phyloP scores from a whole-genome alignment of 2,113 vertebrate genomes.

The Salvelinus sp. region DNA sequence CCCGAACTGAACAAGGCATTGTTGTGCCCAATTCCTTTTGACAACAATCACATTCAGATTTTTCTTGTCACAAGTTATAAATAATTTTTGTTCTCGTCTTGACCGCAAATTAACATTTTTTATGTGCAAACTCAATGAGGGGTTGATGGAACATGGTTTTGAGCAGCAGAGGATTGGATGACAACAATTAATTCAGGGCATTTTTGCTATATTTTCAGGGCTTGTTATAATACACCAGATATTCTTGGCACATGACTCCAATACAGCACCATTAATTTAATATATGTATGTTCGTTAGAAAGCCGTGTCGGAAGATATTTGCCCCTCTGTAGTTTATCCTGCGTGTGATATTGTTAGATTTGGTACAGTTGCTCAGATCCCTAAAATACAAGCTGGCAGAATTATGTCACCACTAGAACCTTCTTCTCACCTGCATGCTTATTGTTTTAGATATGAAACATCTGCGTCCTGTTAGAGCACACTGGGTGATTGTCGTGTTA shows the following conservation, averaged over 20 bases:
- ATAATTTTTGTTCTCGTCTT: slow-evolving; percentile 62
- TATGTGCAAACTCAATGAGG: slow-evolving; percentile 40
- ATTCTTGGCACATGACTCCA: slow-evolving; percentile 47
- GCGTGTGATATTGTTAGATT: slow-evolving; percentile 36
- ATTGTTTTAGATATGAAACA: slow-evolving; percentile 59
- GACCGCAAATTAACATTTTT: slow-evolving; percentile 56
- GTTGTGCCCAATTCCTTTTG: slow-evolving; percentile 88
- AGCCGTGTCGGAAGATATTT: slow-evolving; percentile 36
- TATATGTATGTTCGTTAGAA: slow-evolving; percentile 56
- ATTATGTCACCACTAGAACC: slow-evolving; percentile 33
- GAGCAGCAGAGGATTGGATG: slow-evolving; percentile 20
- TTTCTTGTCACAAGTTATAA: slow-evolving; percentile 87
- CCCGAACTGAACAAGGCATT: slow-evolving; percentile 82
- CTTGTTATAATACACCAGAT: slow-evolving; percentile 27
- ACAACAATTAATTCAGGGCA: slow-evolving; percentile 32
- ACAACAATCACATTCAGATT: slow-evolving; percentile 95
- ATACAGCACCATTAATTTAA: slow-evolving; percentile 42
- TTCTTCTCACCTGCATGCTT: slow-evolving; percentile 49
- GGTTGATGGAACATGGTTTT: background rate
- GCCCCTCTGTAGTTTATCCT: slow-evolving; percentile 16
- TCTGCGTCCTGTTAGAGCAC: slow-evolving; percentile 60
- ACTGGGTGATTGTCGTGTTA: slow-evolving; percentile 52
- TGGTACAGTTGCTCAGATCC: slow-evolving; percentile 27
- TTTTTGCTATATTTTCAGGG: slow-evolving; percentile 26
- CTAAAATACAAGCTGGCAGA: slow-evolving; percentile 27